Conservation (phyloP, 1,140 invertebrate genomes). For the Polyergus mexicanus region DNA sequence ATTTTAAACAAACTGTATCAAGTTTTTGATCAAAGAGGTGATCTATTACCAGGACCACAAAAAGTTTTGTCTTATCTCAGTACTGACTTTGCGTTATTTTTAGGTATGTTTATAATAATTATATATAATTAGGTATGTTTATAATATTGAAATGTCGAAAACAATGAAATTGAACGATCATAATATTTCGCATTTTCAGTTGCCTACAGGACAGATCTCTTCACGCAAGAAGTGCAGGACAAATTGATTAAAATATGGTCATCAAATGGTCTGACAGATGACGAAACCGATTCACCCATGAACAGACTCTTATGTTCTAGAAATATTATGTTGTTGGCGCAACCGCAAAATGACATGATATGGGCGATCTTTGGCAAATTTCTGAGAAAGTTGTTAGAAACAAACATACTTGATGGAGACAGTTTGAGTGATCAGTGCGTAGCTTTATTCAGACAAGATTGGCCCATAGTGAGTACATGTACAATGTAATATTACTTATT, state of each 20-base stretch:
- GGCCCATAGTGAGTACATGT: conserved; percentile 81
- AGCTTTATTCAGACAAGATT: conserved; percentile 84
- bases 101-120: conserved; percentile 78
- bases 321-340: conserved; percentile 84
- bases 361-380: conserved; percentile 81
- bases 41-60: conserved; percentile 76
- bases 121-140: conserved; percentile 82
- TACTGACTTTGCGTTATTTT: conserved; percentile 81
- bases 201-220: conserved; percentile 78
- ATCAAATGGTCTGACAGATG: conserved; percentile 66
- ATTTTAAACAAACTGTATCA: conserved; percentile 74
- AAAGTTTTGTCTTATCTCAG: conserved; percentile 78
- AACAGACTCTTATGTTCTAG: conserved; percentile 82
- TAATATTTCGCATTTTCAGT: conserved; percentile 73
- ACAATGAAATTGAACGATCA: background rate
- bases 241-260: conserved; percentile 83
- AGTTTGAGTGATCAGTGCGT: conserved; percentile 84
- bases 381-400: conserved; percentile 79
- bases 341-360: conserved; percentile 72
- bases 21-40: conserved; percentile 76
- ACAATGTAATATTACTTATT: background rate
- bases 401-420: conserved; percentile 81
- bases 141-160: background rate
- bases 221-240: conserved; percentile 76
- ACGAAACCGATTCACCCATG: conserved; percentile 75